phyloP scores from a whole-genome alignment of 2,797 vertebrate genomes.

The Acipenser oxyrinchus region DNA sequence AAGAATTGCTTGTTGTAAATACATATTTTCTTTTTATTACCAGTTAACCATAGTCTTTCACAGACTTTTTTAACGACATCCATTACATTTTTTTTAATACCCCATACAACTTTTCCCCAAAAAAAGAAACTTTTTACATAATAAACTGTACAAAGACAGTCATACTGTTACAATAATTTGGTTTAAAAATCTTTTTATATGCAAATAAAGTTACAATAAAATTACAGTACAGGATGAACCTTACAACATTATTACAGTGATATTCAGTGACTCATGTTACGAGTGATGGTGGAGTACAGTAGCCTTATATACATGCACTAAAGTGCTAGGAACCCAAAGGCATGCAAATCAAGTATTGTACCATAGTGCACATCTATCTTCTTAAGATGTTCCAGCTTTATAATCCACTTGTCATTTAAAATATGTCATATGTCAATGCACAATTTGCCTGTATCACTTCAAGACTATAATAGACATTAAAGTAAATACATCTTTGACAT shows the following conservation, averaged over 20 bases:
- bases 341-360: constrained; percentile 72
- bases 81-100: constrained; percentile 58
- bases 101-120: constrained; percentile 59
- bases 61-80: constrained; percentile 68
- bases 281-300: constrained; percentile 56
- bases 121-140: constrained; percentile 52
- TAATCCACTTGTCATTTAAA: constrained; percentile 31
- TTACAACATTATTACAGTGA: constrained; percentile 53
- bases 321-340: constrained; percentile 81
- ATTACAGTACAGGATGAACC: constrained; percentile 60
- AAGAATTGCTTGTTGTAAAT: constrained; percentile 50
- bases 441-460: constrained; percentile 39
- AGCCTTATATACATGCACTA: constrained; percentile 86
- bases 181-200: constrained; percentile 68
- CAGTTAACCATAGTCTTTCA: constrained; percentile 60
- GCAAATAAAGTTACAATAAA: constrained; percentile 71
- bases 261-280: constrained; percentile 48
- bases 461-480: constrained; percentile 44
- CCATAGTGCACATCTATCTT: constrained; percentile 63
- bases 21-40: constrained; percentile 68
- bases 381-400: constrained; percentile 59
- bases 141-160: constrained; percentile 74
- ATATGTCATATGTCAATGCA: constrained; percentile 22
- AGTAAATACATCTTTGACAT: constrained; percentile 55
- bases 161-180: constrained; percentile 68